A percentile compares a stretch with the other conserved stretches of the same genome.
phyloP scores from a whole-genome alignment of 2,113 vertebrate species.

The Drymodes brunneopygia region DNA sequence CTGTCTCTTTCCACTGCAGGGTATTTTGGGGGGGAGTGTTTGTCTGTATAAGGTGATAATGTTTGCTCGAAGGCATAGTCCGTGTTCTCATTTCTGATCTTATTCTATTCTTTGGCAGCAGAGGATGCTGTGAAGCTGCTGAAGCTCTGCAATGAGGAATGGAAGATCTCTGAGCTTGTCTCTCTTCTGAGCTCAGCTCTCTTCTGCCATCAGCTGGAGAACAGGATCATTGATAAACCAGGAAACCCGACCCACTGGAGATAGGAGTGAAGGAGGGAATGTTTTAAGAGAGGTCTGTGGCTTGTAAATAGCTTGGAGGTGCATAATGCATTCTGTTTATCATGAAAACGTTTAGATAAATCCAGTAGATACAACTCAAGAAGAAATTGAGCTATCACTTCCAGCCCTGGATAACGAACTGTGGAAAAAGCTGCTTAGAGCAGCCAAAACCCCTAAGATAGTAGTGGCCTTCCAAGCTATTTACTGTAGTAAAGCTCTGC shows the following conservation, averaged over 20 bases:
- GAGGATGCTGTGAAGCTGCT: slow-evolving; percentile 10
- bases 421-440: not conserved
- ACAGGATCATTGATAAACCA: not conserved
- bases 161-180: not conserved
- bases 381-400: not conserved
- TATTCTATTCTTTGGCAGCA: slow-evolving; percentile 3
- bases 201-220: not conserved
- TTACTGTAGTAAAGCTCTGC: not conserved
- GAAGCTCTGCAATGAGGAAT: not conserved
- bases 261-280: not conserved
- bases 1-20: not conserved
- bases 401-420: not conserved
- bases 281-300: not conserved
- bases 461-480: not conserved
- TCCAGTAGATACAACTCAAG: not conserved
- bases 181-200: not conserved
- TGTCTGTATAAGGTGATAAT: not conserved
- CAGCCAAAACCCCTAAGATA: not conserved
- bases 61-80: fast-evolving
- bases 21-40: not conserved
- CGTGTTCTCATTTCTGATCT: not conserved
- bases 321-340: not conserved
- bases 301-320: not conserved
- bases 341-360: not conserved
- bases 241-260: not conserved